Evolutionary conservation across 2,113 vertebrate species (phyloP), one percentile per base, ranked within the genome.

Genomic region (Urocynchramus pylzowi): DNA sequence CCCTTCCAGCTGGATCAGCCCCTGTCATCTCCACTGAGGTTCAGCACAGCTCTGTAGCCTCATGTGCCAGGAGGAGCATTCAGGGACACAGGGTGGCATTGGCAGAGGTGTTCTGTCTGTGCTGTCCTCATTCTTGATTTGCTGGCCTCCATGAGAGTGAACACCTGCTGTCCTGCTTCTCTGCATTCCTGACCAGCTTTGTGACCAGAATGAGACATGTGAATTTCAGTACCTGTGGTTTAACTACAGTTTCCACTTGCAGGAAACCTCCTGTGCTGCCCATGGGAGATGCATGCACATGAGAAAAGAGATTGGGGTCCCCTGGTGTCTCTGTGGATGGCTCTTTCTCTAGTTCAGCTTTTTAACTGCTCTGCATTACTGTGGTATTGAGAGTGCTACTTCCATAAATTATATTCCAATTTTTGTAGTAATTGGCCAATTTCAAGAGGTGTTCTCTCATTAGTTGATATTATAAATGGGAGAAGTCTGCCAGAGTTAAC

Each of bases 61-160:
- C 16, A 3, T 50, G 7, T 0, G 6, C 52, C 21, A 2, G 2
- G 18, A 3, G 7, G 9, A 6, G 14, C 1, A 2, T 30, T 33
- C 37, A 60, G 28, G 60, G 61, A 61, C 2, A 1, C 0, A 0
- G 30, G 44, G 17, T 22, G 41, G 71, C 49, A 22, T 8, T 41
- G 15, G 42, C 28, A 59, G 41, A 64, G 47, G n/a, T 0, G 0
- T 49, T 47, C 28, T 27, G 0, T 65, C 76, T 70, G 22, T 79
- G 64, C 16, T 35, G 18, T 54, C 52, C 39, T 75, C 47, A 7
- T 30, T 28, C 53, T 68, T 57, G 13, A 37, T 52, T 75, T 16
- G 28, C 41, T 88, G 9, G 14, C 42, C 2, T 3, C 44, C 0
- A 1, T 0, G 1, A 21, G 14, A 89, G 17, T 2, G 3, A 90